Conservation (phyloP, 2,888 invertebrate genomes). For the Steinernema carpocapsae region DNA sequence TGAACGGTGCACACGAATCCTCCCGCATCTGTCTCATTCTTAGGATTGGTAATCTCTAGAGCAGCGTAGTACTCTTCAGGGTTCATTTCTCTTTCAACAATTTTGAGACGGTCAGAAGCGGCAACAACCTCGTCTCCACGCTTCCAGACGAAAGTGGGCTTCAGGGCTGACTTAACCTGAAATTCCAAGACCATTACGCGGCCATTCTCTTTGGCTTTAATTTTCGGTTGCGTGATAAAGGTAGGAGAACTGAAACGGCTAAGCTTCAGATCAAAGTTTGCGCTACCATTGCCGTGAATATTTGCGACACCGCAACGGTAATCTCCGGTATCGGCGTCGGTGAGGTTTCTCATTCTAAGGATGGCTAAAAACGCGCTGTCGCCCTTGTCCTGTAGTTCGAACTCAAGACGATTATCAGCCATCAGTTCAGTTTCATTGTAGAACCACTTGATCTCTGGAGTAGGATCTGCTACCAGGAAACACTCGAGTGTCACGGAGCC, state of each 20-base stretch:
- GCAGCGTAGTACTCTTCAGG: conserved; percentile 65
- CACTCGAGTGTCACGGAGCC: conserved; percentile 69
- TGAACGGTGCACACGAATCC: conserved; percentile 69
- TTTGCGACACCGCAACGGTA: conserved; percentile 69
- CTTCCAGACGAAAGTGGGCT: conserved; percentile 93
- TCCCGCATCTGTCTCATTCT: conserved; percentile 76
- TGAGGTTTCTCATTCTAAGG: conserved; percentile 68
- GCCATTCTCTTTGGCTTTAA: conserved; percentile 96
- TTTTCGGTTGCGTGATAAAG: conserved; percentile 96
- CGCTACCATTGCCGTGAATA: conserved; percentile 69
- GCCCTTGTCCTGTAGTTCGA: conserved; percentile 65
- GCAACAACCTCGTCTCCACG: conserved; percentile 80
- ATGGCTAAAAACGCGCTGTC: conserved; percentile 67
- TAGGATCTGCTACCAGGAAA: conserved; percentile 68
- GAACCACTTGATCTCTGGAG: conserved; percentile 69
- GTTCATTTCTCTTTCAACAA: conserved; percentile 60
- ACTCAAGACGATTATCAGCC: conserved; percentile 62
- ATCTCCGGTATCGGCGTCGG: conserved; percentile 69
- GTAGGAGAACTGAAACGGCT: conserved; percentile 76
- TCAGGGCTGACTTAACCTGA: conserved; percentile 86
- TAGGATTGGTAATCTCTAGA: conserved; percentile 78
- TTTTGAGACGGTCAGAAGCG: conserved; percentile 68
- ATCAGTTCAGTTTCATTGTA: conserved; percentile 68
- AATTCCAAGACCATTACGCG: conserved; percentile 97
- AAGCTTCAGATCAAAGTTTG: conserved; percentile 69